phyloP scores from a whole-genome alignment of 2,797 vertebrate species.

The Pantherophis alleghaniensis region DNA sequence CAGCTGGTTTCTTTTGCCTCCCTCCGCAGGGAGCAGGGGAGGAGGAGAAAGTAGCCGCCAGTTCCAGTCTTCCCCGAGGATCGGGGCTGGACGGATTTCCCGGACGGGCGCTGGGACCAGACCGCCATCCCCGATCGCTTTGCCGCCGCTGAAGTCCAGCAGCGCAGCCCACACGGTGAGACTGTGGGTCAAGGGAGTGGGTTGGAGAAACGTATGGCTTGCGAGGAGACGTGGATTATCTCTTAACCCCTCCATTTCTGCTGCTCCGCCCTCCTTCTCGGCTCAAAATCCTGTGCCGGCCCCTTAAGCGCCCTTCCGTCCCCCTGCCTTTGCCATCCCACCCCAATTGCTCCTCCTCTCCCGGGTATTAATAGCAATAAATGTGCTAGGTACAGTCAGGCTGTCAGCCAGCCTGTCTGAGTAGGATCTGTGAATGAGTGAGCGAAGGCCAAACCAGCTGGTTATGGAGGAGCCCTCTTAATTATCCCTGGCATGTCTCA shows the following conservation, averaged over 20 bases:
- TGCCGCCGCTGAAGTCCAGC: constrained; percentile 83
- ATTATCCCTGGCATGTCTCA: constrained; percentile 57
- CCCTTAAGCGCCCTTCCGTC: background rate
- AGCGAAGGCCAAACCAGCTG: background rate
- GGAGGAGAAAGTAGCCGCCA: constrained; percentile 77
- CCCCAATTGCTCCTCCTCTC: constrained; percentile 9
- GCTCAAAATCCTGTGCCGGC: constrained; percentile 27
- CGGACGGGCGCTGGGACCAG: constrained; percentile 78
- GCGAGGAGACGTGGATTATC: background rate
- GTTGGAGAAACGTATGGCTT: background rate
- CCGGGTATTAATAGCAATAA: constrained; percentile 69
- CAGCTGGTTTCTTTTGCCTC: constrained; percentile 42
- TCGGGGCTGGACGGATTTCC: constrained; percentile 72
- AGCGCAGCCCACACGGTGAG: constrained; percentile 81
- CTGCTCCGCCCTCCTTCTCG: constrained; percentile 15
- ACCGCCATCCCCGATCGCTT: constrained; percentile 77
- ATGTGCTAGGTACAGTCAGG: constrained; percentile 61
- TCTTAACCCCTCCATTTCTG: background rate
- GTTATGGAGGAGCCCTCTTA: constrained; percentile 45
- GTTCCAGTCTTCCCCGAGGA: constrained; percentile 78
- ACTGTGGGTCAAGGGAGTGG: constrained; percentile 7
- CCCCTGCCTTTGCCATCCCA: background rate
- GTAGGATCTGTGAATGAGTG: constrained; percentile 50
- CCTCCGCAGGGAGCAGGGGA: constrained; percentile 72
- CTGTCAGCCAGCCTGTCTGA: constrained; percentile 41